Evolutionary conservation across 2,797 vertebrate genomes (phyloP).

Genomic region (Crypturellus tataupa): DNA sequence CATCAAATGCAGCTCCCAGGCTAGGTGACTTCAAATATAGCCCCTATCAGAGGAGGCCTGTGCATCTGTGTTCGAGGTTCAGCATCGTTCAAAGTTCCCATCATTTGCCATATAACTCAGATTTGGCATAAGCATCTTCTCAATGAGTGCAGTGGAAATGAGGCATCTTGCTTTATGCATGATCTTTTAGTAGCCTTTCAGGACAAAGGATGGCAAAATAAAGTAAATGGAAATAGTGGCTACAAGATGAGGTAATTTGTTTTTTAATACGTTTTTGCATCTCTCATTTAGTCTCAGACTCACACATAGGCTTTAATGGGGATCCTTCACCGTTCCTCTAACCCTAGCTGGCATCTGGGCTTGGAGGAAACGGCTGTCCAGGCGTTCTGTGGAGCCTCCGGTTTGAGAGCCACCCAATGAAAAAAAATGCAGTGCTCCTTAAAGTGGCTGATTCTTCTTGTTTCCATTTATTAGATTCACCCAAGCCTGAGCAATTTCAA

Average conservation of each 20-base stretch:
- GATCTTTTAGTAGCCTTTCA: neutral
- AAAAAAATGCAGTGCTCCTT: neutral
- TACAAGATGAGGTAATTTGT: neutral
- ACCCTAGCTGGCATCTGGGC: neutral
- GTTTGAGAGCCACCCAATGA: neutral
- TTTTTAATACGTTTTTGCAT: neutral
- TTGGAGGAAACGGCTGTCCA: neutral
- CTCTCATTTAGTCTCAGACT: neutral
- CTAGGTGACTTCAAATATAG: neutral
- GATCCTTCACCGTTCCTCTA: neutral
- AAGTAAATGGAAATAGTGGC: neutral
- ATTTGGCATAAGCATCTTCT: neutral
- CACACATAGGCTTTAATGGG: neutral
- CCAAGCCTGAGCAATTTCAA: neutral
- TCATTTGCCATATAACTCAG: neutral
- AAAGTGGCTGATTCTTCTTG: neutral
- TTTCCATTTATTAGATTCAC: neutral
- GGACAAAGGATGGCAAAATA: neutral
- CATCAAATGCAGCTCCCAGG: neutral
- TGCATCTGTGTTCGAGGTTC: neutral
- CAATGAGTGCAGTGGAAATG: neutral
- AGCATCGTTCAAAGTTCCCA: neutral
- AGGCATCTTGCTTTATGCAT: neutral
- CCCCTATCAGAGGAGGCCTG: neutral
- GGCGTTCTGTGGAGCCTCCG: neutral